A percentile compares a stretch with the other conserved stretches of the same genome.
phyloP scores from a whole-genome alignment of 23 tunicate genomes.

The Corella eumyota region DNA sequence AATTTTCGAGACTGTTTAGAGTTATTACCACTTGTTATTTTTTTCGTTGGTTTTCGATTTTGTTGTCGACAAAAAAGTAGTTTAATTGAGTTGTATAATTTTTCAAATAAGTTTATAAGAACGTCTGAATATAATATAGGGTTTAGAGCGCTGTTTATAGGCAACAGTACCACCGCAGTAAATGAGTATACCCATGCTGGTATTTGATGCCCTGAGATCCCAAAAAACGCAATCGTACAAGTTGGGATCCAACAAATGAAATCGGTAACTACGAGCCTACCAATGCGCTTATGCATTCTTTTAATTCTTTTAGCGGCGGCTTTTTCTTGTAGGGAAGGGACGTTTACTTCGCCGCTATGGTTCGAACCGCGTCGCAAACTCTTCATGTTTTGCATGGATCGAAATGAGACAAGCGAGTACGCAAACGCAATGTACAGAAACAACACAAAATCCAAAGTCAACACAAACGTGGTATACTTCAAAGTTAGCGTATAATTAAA shows the following conservation, averaged over 20 bases:
- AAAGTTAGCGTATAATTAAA: neutral
- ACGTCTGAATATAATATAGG: constrained; percentile 36
- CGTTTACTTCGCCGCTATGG: neutral
- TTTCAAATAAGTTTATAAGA: no score
- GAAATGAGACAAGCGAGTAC: constrained; percentile 10
- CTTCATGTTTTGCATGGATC: constrained; percentile 1
- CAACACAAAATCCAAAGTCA: constrained; percentile 15
- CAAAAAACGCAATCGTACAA: constrained; percentile 21
- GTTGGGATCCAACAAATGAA: constrained; percentile 43
- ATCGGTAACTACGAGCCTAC: constrained; percentile 27
- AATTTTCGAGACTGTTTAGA: no score
- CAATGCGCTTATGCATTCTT: constrained; percentile 22
- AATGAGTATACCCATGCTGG: constrained; percentile 43
- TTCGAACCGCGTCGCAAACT: no score
- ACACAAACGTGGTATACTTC: constrained; percentile 10
- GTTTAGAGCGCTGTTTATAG: constrained; percentile 41
- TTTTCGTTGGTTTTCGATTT: no score
- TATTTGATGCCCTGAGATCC: constrained; percentile 6
- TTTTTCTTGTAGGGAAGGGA: neutral
- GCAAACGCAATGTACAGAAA: constrained; percentile 23
- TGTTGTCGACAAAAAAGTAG: no score
- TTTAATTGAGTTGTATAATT: no score
- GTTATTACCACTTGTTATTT: no score
- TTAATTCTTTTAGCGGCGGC: constrained; percentile 4
- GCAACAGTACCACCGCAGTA: constrained; percentile 39